These are phyloP conservation scores for Tribolium freemani DNA, from an alignment of 2,888 invertebrate species.

Conservation along the genomic window DNA sequence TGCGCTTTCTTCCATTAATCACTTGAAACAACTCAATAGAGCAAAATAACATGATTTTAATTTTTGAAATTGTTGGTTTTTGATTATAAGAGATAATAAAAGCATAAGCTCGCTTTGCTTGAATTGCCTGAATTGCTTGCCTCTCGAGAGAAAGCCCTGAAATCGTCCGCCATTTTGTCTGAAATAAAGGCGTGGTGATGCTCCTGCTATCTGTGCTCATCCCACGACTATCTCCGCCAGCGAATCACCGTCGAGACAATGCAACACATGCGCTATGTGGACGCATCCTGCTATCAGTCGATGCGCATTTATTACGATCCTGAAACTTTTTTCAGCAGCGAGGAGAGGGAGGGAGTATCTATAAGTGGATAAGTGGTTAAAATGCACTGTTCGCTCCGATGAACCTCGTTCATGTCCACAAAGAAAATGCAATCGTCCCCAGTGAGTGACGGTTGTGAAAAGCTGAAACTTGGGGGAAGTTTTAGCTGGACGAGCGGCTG, in stretches of 20 bases:
- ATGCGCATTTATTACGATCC: constrained; percentile 3
- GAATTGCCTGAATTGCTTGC: too few relatives aligned
- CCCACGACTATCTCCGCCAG: constrained; percentile 35
- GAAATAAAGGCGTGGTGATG: constrained; percentile 42
- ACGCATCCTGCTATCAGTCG: constrained; percentile 33
- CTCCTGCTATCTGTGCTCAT: constrained; percentile 42
- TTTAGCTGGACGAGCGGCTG: constrained; percentile 48
- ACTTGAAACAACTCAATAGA: too few relatives aligned
- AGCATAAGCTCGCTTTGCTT: too few relatives aligned
- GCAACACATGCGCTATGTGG: constrained; percentile 34
- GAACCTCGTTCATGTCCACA: constrained; percentile 65
- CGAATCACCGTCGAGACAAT: constrained; percentile 33
- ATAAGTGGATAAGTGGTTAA: constrained; percentile 67
- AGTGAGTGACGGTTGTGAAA: constrained; percentile 28
- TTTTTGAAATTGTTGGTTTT: too few relatives aligned
- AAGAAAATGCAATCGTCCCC: constrained; percentile 59
- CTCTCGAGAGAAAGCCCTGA: not conserved
- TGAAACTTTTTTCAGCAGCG: constrained; percentile 17
- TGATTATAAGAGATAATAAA: too few relatives aligned
- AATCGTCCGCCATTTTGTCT: constrained; percentile 29
- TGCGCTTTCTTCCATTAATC: too few relatives aligned
- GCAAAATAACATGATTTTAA: too few relatives aligned
- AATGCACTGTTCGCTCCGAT: constrained; percentile 67
- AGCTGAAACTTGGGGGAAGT: constrained; percentile 8
- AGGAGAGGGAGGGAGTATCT: constrained; percentile 52